Evolutionary conservation across 1,140 invertebrate species (phyloP).

Genomic region (Drosophila orosa): DNA sequence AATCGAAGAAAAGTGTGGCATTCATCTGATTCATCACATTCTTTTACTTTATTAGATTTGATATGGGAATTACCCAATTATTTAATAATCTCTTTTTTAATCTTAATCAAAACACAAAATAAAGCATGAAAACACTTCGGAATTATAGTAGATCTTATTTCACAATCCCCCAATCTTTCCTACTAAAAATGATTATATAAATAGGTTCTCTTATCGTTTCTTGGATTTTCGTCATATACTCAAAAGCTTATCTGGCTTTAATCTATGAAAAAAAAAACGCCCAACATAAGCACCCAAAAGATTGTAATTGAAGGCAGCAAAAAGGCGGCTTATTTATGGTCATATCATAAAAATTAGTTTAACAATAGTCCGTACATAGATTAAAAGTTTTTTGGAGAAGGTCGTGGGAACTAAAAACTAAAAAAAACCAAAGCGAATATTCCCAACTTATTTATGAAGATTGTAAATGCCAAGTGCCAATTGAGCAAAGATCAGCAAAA

Average conservation of each 20-base stretch:
- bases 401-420: conserved; percentile 47
- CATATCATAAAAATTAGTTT: conserved; percentile 46
- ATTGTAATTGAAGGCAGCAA: conserved; percentile 15
- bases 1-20: not conserved
- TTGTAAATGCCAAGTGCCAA: conserved; percentile 44
- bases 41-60: not conserved
- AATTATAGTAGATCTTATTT: not conserved
- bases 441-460: conserved; percentile 50
- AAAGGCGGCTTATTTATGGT: conserved; percentile 35
- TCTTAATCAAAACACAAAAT: conserved; percentile 7
- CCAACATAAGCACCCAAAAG: conserved; percentile 9
- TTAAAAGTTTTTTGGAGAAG: conserved; percentile 39
- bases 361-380: conserved; percentile 50
- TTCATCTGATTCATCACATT: conserved; percentile 5
- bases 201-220: not conserved
- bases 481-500: conserved; percentile 48
- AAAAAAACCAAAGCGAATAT: conserved; percentile 16
- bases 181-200: conserved; percentile 9
- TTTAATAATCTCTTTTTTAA: conserved; percentile 10
- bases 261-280: conserved; percentile 16
- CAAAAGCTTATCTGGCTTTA: conserved; percentile 11
- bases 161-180: not conserved
- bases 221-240: conserved; percentile 20
- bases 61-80: conserved; percentile 5
- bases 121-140: not conserved